These are phyloP conservation scores for Iselma pallidipennis DNA, from an alignment of 2,888 invertebrate genomes.

Conservation along the genomic window DNA sequence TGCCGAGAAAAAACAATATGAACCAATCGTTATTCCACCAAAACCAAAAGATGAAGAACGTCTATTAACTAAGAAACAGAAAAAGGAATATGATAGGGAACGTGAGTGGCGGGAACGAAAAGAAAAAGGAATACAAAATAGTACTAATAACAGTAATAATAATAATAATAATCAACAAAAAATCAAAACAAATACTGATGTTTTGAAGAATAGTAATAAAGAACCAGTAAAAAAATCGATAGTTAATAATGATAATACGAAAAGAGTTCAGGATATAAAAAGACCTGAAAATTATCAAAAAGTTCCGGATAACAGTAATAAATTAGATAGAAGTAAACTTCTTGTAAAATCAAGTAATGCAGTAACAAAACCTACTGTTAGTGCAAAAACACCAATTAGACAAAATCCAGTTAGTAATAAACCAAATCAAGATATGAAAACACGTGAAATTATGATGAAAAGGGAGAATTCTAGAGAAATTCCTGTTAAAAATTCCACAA, in stretches of 20 bases:
- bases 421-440: background rate
- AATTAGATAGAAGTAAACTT: background rate
- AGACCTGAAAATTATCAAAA: background rate
- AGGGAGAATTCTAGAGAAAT: too few species aligned
- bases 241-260: background rate
- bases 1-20: constrained; percentile 81
- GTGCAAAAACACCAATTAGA: background rate
- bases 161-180: constrained; percentile 3
- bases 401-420: background rate
- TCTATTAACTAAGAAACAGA: constrained; percentile 80
- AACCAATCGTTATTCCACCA: constrained; percentile 69
- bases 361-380: background rate
- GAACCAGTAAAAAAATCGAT: background rate
- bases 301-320: background rate
- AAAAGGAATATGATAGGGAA: constrained; percentile 72
- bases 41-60: constrained; percentile 65
- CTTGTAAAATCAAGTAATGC: background rate
- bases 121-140: constrained; percentile 34
- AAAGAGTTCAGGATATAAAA: background rate
- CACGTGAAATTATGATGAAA: background rate
- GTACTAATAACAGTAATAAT: constrained; percentile 1
- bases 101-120: constrained; percentile 66
- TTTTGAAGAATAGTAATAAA: background rate
- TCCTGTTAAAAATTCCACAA: background rate
- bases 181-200: background rate